These are phyloP conservation scores for Echiichthys vipera DNA, from an alignment of 2,797 vertebrate genomes.

Conservation along the genomic window DNA sequence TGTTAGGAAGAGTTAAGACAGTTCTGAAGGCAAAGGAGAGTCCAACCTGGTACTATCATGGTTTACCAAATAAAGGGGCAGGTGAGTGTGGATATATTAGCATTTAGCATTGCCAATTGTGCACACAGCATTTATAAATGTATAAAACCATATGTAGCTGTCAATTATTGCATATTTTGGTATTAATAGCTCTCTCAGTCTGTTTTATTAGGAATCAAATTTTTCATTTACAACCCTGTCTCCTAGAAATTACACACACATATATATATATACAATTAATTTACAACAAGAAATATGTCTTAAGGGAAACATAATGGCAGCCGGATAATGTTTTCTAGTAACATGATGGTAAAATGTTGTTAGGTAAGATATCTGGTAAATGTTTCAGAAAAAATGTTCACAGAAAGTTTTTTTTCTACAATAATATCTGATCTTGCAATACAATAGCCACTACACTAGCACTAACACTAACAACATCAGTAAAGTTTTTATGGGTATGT, in stretches of 20 bases:
- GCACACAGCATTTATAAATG: neutral
- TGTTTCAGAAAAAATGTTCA: neutral
- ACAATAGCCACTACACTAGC: neutral
- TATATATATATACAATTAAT: neutral
- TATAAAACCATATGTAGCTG: neutral
- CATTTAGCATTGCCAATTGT: no score
- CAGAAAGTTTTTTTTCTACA: no score
- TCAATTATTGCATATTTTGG: no score
- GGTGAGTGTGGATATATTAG: no score
- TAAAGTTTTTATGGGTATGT: neutral
- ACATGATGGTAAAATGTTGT: neutral
- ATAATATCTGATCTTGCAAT: neutral
- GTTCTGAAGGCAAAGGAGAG: no score
- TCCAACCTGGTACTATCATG: no score
- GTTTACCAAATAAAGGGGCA: no score
- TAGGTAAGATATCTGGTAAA: neutral
- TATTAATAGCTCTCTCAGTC: neutral
- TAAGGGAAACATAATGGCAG: neutral
- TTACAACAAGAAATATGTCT: neutral
- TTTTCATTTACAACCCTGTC: neutral
- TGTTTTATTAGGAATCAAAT: neutral
- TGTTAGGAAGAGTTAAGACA: no score
- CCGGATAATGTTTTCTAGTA: neutral
- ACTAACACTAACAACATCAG: neutral
- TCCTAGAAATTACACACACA: neutral